Evolutionary conservation across 2,888 invertebrate species (phyloP).

Genomic region (Neoaliturus tenellus): DNA sequence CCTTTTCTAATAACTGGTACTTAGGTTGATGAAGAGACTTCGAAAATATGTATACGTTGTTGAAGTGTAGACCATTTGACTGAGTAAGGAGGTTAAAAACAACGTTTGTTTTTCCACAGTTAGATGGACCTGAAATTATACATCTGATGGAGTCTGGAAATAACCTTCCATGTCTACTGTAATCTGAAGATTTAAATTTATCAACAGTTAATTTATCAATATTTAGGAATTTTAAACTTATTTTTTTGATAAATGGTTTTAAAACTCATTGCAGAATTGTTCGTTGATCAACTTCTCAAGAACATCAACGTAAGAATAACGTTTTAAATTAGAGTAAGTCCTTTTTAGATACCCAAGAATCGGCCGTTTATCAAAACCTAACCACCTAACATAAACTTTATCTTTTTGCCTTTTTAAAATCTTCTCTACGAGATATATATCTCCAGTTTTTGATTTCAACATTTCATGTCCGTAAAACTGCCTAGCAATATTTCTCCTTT

Average conservation of each 20-base stretch:
- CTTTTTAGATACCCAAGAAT: slow-evolving; percentile 50
- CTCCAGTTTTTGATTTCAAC: background rate
- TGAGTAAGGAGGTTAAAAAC: slow-evolving; percentile 41
- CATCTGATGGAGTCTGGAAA: background rate
- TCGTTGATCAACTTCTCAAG: slow-evolving; percentile 14
- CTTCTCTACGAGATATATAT: slow-evolving; percentile 53
- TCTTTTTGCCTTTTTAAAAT: slow-evolving; percentile 36
- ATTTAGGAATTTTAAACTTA: slow-evolving; percentile 14
- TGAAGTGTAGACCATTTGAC: slow-evolving; percentile 37
- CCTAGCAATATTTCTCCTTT: slow-evolving; percentile 40
- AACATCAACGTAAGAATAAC: background rate
- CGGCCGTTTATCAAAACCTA: slow-evolving; percentile 40
- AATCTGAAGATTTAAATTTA: background rate
- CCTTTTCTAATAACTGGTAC: background rate
- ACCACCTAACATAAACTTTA: slow-evolving; percentile 40
- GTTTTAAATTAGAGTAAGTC: slow-evolving; percentile 14
- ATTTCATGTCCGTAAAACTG: slow-evolving; percentile 48
- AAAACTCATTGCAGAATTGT: background rate
- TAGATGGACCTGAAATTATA: slow-evolving; percentile 16
- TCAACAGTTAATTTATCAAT: slow-evolving; percentile 31
- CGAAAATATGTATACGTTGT: background rate
- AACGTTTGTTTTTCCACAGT: slow-evolving; percentile 51
- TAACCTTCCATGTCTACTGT: slow-evolving; percentile 45
- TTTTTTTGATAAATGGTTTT: background rate
- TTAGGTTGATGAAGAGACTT: too few species aligned